Evolutionary conservation across 2,113 vertebrate genomes (phyloP).

Genomic region (Hemiprocne comata): DNA sequence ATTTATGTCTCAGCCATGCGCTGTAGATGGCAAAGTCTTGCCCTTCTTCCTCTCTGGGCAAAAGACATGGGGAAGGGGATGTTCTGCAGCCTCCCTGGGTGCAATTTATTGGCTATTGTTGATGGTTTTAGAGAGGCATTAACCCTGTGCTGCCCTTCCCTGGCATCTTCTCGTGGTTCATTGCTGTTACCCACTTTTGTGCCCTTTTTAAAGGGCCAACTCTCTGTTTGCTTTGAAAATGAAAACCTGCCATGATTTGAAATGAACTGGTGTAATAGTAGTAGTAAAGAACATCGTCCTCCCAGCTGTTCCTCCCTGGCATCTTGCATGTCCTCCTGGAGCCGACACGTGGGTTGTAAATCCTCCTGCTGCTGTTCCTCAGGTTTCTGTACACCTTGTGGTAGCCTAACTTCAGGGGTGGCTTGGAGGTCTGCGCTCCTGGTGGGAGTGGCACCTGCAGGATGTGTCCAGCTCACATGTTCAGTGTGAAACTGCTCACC

Average conservation of each 20-base stretch:
- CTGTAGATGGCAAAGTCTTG: not conserved
- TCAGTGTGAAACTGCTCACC: not conserved
- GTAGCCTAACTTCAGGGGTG: not conserved
- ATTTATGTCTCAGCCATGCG: fast-evolving
- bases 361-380: not conserved
- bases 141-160: not conserved
- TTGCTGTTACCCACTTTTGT: not conserved
- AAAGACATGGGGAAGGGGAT: not conserved
- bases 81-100: not conserved
- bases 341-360: not conserved
- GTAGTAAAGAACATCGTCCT: not conserved
- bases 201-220: not conserved
- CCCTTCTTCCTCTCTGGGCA: not conserved
- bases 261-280: not conserved
- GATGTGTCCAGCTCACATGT: not conserved
- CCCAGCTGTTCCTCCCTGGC: not conserved
- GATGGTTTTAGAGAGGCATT: not conserved
- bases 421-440: not conserved
- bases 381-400: fast-evolving
- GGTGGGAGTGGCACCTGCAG: not conserved
- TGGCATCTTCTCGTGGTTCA: not conserved
- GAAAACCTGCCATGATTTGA: not conserved
- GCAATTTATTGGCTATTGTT: not conserved
- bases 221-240: not conserved
- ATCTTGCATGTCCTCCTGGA: not conserved